These are phyloP conservation scores for Dryomyza anilis DNA, from an alignment of 2,888 invertebrate genomes.

Conservation along the genomic window DNA sequence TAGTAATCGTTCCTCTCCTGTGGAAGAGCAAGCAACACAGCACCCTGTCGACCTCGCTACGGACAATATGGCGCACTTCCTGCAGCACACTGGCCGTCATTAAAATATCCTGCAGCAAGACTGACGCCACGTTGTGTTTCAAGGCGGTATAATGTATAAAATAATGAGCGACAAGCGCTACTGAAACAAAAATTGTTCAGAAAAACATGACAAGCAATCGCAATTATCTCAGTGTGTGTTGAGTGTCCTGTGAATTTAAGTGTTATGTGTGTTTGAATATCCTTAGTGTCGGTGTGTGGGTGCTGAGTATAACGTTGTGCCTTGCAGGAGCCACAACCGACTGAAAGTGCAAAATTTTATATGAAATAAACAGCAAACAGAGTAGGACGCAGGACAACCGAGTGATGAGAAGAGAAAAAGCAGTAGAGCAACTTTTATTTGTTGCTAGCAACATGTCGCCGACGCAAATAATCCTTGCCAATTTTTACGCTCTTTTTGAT, in stretches of 20 bases:
- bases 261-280: background rate
- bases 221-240: background rate
- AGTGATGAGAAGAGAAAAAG: slow-evolving; percentile 4
- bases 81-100: too few relatives aligned
- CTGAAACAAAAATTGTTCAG: slow-evolving; percentile 11
- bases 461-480: too few relatives aligned
- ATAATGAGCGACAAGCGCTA: background rate
- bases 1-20: background rate
- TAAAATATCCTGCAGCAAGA: background rate
- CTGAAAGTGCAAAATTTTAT: background rate
- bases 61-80: background rate
- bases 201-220: slow-evolving; percentile 11
- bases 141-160: background rate
- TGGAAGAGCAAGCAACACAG: background rate
- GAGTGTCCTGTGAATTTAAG: background rate
- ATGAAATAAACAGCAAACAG: background rate
- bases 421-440: background rate
- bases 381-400: too few relatives aligned
- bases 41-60: background rate
- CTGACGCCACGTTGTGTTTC: background rate
- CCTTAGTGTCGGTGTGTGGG: background rate
- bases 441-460: slow-evolving; percentile 6
- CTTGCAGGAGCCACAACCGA: background rate
- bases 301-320: background rate
- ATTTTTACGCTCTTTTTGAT: too few relatives aligned